Evolutionary conservation across 2,888 invertebrate genomes (phyloP).

Genomic region (Xanthorhoe spadicearia): DNA sequence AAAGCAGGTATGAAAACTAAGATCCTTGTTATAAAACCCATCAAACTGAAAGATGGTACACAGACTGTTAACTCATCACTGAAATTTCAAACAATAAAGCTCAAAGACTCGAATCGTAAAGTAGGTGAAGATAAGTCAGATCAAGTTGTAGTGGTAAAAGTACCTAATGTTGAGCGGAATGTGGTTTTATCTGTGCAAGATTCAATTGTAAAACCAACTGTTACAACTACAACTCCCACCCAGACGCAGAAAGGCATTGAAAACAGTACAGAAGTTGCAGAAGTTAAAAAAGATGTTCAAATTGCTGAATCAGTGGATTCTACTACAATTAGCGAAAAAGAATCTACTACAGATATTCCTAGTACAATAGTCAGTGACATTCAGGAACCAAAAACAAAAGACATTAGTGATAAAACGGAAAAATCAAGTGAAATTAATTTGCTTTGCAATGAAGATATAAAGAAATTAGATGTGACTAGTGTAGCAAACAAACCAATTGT

Average conservation of each 20-base stretch:
- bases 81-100: constrained; percentile 87
- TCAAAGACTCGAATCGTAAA: constrained; percentile 80
- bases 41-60: constrained; percentile 68
- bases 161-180: constrained; percentile 70
- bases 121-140: constrained; percentile 65
- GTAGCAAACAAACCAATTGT: constrained; percentile 17
- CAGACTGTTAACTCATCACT: constrained; percentile 60
- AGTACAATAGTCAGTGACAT: constrained; percentile 12
- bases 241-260: constrained; percentile 26
- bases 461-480: constrained; percentile 21
- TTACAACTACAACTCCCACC: constrained; percentile 11
- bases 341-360: neutral
- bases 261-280: constrained; percentile 11
- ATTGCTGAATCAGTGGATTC: constrained; percentile 4
- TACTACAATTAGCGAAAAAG: constrained; percentile 8
- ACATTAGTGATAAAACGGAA: constrained; percentile 28
- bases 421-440: constrained; percentile 28
- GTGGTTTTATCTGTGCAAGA: constrained; percentile 51
- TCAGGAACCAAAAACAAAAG: constrained; percentile 11
- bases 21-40: constrained; percentile 78
- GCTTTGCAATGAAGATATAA: constrained; percentile 29
- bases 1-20: constrained; percentile 80
- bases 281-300: constrained; percentile 32
- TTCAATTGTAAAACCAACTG: neutral
- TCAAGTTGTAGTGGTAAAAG: constrained; percentile 74